Evolutionary conservation across 2,888 invertebrate species (phyloP).

Genomic region (Drosophila paramelanica): DNA sequence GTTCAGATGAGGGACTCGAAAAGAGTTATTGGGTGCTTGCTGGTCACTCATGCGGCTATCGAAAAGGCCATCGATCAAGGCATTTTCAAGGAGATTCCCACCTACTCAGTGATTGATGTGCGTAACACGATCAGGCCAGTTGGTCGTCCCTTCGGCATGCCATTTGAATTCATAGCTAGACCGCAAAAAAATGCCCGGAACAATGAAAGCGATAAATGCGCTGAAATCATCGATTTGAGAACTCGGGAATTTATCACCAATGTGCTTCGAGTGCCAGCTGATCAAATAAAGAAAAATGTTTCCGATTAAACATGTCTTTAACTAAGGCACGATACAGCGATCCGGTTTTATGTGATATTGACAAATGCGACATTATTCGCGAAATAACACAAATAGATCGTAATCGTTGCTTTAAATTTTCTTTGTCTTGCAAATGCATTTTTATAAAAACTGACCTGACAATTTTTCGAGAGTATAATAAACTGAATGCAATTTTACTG

Average conservation of each 20-base stretch:
- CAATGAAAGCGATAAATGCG: accelerated
- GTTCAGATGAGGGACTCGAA: constrained; percentile 48
- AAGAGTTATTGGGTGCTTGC: constrained; percentile 57
- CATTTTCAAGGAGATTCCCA: constrained; percentile 60
- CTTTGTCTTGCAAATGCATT: neutral
- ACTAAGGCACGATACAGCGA: too few relatives aligned
- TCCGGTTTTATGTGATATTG: neutral
- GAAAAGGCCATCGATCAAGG: constrained; percentile 42
- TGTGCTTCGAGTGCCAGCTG: constrained; percentile 38
- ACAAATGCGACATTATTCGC: neutral
- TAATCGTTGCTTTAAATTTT: neutral
- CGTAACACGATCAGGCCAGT: constrained; percentile 20
- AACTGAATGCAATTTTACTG: neutral
- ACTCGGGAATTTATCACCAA: constrained; percentile 41
- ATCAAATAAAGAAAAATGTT: neutral
- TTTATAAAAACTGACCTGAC: neutral
- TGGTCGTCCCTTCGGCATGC: constrained; percentile 23
- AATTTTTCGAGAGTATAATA: neutral
- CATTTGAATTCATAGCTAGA: constrained; percentile 29
- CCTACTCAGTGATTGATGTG: constrained; percentile 51
- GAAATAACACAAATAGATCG: too few relatives aligned
- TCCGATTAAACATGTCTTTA: too few relatives aligned
- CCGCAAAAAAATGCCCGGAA: neutral
- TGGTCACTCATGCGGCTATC: constrained; percentile 63
- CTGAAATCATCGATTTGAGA: neutral